Evolutionary conservation across 2,888 invertebrate genomes (phyloP).

Genomic region (Arge pagana): DNA sequence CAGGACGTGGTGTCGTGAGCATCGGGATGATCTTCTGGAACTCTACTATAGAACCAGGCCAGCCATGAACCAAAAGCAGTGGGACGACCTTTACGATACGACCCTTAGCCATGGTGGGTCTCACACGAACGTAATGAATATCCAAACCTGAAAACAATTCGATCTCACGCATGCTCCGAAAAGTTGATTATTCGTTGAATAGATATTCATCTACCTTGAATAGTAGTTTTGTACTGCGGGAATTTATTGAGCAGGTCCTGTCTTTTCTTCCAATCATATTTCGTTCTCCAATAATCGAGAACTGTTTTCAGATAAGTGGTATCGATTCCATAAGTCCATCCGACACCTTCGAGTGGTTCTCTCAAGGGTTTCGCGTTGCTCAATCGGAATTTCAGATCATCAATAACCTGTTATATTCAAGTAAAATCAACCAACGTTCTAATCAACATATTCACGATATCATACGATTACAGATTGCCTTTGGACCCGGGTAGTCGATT

Average conservation of each 20-base stretch:
- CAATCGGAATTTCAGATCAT: slow-evolving; percentile 67
- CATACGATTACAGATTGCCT: too few relatives aligned
- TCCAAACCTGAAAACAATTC: slow-evolving; percentile 61
- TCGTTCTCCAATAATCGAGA: slow-evolving; percentile 77
- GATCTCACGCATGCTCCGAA: background rate
- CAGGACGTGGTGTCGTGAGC: slow-evolving; percentile 61
- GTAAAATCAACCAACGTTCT: too few relatives aligned
- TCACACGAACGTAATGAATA: slow-evolving; percentile 77
- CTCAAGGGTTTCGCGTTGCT: slow-evolving; percentile 61
- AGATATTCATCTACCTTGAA: slow-evolving; percentile 66
- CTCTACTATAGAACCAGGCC: slow-evolving; percentile 84
- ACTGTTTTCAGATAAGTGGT: slow-evolving; percentile 69
- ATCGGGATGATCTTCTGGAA: slow-evolving; percentile 77
- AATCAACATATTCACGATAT: too few relatives aligned
- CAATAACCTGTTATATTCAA: slow-evolving; percentile 66
- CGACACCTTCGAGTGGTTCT: slow-evolving; percentile 68
- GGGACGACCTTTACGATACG: slow-evolving; percentile 64
- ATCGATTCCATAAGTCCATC: slow-evolving; percentile 84
- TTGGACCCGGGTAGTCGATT: too few relatives aligned
- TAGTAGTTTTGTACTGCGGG: slow-evolving; percentile 75
- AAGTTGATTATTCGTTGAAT: background rate
- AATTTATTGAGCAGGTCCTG: slow-evolving; percentile 74
- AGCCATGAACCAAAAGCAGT: slow-evolving; percentile 77
- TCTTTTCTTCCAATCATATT: slow-evolving; percentile 74
- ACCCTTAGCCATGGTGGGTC: slow-evolving; percentile 58